phyloP scores from a whole-genome alignment of 23 tunicate species.

The Ascidia mentula region DNA sequence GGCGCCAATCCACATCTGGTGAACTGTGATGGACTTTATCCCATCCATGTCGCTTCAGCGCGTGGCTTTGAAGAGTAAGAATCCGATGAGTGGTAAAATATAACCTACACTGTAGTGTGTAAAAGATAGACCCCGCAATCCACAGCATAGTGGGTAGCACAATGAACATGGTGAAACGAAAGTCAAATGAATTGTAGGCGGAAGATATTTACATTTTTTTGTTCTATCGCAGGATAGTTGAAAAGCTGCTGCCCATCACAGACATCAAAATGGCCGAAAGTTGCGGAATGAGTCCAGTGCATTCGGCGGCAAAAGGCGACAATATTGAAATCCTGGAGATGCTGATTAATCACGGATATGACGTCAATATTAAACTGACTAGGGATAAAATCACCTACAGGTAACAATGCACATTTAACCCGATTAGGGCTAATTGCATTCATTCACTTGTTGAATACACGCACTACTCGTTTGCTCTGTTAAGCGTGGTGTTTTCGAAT shows the following conservation, averaged over 20 bases:
- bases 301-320: slow-evolving; percentile 84
- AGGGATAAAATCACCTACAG: slow-evolving; percentile 73
- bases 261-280: slow-evolving; percentile 50
- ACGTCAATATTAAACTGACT: slow-evolving; percentile 75
- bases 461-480: too few species aligned
- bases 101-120: too few species aligned
- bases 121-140: too few species aligned
- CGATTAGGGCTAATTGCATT: too few species aligned
- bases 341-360: slow-evolving; percentile 81
- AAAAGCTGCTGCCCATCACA: slow-evolving; percentile 57
- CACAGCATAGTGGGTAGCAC: too few species aligned
- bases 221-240: slow-evolving; percentile 71
- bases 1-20: slow-evolving; percentile 79
- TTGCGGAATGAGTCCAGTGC: slow-evolving; percentile 89
- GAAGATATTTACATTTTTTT: too few species aligned
- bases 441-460: too few species aligned
- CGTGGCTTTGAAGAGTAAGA: slow-evolving; percentile 63
- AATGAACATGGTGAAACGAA: too few species aligned
- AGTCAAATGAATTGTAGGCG: too few species aligned
- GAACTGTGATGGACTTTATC: slow-evolving; percentile 81
- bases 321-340: slow-evolving; percentile 70
- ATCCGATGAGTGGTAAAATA: too few species aligned
- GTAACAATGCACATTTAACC: too few species aligned
- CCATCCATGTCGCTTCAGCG: slow-evolving; percentile 68
- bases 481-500: too few species aligned